phyloP scores from a whole-genome alignment of 1,140 invertebrate genomes.

The Drosophila teissieri region DNA sequence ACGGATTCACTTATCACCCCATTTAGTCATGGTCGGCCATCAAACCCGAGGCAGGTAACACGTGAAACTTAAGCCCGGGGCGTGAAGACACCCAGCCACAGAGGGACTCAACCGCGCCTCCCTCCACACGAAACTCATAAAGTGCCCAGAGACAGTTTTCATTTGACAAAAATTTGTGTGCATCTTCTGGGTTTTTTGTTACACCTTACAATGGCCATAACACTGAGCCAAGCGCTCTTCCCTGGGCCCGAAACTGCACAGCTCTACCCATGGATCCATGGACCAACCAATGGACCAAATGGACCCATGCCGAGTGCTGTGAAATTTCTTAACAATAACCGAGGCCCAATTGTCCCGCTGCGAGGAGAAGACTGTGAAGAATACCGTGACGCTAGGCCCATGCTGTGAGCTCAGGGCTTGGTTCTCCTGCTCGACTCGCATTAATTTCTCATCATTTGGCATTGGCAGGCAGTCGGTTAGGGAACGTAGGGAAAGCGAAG shows the following conservation, averaged over 20 bases:
- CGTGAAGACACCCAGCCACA: constrained; percentile 62
- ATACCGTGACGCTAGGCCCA: constrained; percentile 65
- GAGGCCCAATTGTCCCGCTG: constrained; percentile 72
- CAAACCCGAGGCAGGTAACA: constrained; percentile 36
- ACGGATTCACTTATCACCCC: constrained; percentile 35
- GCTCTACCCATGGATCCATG: not conserved
- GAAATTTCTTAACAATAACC: constrained; percentile 77
- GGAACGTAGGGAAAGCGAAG: not conserved
- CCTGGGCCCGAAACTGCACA: not conserved
- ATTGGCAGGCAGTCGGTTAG: constrained; percentile 18
- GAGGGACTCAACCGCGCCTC: constrained; percentile 4
- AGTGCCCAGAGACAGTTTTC: constrained; percentile 60
- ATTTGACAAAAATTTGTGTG: constrained; percentile 76
- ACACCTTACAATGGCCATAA: constrained; percentile 69
- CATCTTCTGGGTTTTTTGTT: constrained; percentile 77
- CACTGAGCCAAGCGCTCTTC: not conserved
- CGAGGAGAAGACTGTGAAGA: constrained; percentile 10
- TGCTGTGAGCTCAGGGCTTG: constrained; percentile 52
- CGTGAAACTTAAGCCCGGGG: constrained; percentile 33
- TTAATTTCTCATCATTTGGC: constrained; percentile 82
- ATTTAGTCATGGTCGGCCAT: constrained; percentile 41
- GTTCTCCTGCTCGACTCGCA: constrained; percentile 58
- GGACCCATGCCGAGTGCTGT: constrained; percentile 76
- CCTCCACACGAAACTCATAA: constrained; percentile 26
- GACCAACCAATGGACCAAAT: constrained; percentile 18